Evolutionary conservation across 2,888 invertebrate genomes (phyloP), one percentile per base, ranked within the genome.

Genomic region (Resseliella maxima): DNA sequence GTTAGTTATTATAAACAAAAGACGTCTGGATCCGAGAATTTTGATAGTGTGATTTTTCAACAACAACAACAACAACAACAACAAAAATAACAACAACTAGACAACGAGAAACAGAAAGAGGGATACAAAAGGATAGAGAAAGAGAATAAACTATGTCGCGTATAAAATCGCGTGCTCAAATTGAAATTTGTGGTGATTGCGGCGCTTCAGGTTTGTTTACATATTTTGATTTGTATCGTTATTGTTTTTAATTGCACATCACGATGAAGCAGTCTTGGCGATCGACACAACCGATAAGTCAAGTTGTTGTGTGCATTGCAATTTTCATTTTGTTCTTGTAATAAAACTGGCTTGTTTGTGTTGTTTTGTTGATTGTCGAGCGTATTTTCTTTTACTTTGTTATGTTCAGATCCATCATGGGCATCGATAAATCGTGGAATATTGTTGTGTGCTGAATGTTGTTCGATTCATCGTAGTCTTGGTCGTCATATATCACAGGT

Each of bases 401-500:
- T 85, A 24, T 41, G 89, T 92, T 87, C 90, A 97, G 98, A 98
- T 93, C 97, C 98, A 85, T 95, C 95, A 89, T 99, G 99, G 99
- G 98, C 98, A 86, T 97, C 98, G 3, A 93, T 99, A 86, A 99
- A 99, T 92, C 95, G 98, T 89, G 99, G 98, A 59, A 95, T 99
- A 89, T 92, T 98, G 88, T 93, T 99, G 86, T 99, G 99, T 91
- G 96, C 98, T 86, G 98, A 99, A 90, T 99, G 99, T 91, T 98
- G 98, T 90, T 97, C 97, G 89, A 95, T 99, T 86, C 99, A 99
- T 91, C 94, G 98, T 50, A 97, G 97, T 90, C 93, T 99, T 89
- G 99, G 99, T 10, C 94, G 98, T 87, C 98, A 99, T 91, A 95
- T 99, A 89, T 98, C 98, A 15, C 97, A 96, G 91, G 95, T 99